phyloP scores from a whole-genome alignment of 2,888 invertebrate genomes.

The Gymnosoma rotundatum region DNA sequence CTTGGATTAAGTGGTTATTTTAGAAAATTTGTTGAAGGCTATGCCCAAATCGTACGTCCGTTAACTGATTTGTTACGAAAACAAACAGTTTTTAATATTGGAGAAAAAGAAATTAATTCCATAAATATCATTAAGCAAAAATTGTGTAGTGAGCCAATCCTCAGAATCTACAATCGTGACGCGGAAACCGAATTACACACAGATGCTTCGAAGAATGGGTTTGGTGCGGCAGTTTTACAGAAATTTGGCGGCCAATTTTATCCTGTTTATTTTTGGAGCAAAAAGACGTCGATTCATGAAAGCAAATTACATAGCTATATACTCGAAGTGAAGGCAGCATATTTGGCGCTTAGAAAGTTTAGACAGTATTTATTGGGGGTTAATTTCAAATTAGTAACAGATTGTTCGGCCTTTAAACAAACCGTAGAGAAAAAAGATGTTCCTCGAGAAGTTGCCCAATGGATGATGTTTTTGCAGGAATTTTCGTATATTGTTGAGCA shows the following conservation, averaged over 20 bases:
- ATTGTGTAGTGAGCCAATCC: not conserved
- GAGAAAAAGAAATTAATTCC: not conserved
- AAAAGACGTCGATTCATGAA: too few species aligned
- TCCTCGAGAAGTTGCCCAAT: not conserved
- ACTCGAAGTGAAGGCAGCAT: not conserved
- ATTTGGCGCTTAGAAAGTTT: not conserved
- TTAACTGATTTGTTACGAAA: not conserved
- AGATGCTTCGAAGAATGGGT: not conserved
- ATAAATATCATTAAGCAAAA: not conserved
- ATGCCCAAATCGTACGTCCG: not conserved
- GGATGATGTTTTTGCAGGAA: not conserved
- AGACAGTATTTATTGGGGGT: not conserved
- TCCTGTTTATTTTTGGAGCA: not conserved
- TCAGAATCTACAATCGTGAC: not conserved
- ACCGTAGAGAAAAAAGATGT: not conserved
- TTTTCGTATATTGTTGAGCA: not conserved
- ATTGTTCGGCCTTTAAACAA: not conserved
- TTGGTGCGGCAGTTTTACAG: not conserved
- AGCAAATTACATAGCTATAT: too few species aligned
- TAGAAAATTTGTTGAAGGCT: not conserved
- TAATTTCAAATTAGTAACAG: not conserved
- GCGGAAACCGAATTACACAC: not conserved
- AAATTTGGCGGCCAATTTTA: not conserved
- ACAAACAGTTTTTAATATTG: not conserved
- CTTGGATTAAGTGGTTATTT: not conserved